A percentile compares a stretch with the other conserved stretches of the same genome.
phyloP scores from a whole-genome alignment of 2,888 invertebrate genomes.

The Exephanes ischioxanthus region DNA sequence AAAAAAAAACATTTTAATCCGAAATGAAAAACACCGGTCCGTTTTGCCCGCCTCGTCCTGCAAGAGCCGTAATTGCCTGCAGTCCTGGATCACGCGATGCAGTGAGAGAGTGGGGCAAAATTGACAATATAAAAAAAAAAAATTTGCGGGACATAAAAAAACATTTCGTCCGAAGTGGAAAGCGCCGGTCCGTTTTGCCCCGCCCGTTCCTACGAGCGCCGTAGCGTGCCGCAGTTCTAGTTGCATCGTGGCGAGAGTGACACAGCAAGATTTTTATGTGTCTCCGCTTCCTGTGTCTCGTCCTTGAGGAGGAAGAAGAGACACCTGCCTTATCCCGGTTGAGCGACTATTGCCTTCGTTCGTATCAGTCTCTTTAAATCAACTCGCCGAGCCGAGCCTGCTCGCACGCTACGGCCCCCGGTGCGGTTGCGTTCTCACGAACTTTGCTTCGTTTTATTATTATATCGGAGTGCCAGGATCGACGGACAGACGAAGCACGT shows the following conservation, averaged over 20 bases:
- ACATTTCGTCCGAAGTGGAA: not conserved
- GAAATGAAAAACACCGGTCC: too few species aligned
- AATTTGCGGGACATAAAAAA: too few species aligned
- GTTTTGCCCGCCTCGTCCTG: too few species aligned
- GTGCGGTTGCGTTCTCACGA: conserved; percentile 60
- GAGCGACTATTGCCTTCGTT: conserved; percentile 47
- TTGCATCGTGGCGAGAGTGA: conserved; percentile 19
- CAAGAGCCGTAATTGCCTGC: too few species aligned
- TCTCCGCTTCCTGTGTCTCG: conserved; percentile 44
- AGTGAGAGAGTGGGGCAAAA: too few species aligned
- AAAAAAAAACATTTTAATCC: too few species aligned
- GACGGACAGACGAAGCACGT: conserved; percentile 36
- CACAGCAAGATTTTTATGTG: conserved; percentile 10
- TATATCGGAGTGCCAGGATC: conserved; percentile 27
- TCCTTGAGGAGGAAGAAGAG: conserved; percentile 52
- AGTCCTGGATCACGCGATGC: too few species aligned
- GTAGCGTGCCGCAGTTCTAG: not conserved
- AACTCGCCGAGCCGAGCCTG: conserved; percentile 42
- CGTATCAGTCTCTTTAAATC: conserved; percentile 64
- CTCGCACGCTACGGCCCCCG: conserved; percentile 23
- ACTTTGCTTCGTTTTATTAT: conserved; percentile 55
- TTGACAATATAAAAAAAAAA: too few species aligned
- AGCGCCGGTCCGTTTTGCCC: not conserved
- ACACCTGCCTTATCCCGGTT: conserved; percentile 52
- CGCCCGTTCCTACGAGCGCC: not conserved